Conservation (phyloP, 2,888 invertebrate genomes). For the Diogma glabrata region DNA sequence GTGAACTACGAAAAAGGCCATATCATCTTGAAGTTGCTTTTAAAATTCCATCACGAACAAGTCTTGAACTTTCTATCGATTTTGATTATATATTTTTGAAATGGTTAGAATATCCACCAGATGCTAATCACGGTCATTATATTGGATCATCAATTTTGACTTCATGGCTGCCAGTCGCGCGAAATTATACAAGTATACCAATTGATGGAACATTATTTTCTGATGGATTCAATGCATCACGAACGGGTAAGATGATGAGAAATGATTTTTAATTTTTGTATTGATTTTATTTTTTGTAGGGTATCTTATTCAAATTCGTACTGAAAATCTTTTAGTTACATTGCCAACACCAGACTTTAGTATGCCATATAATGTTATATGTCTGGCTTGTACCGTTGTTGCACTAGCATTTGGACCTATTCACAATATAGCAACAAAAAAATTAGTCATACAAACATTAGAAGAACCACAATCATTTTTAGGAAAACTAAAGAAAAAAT, state of each 20-base stretch:
- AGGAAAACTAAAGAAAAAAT: no score
- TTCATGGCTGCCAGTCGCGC: conserved; percentile 61
- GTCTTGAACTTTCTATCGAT: conserved; percentile 71
- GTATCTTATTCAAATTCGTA: conserved; percentile 66
- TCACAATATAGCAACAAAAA: conserved; percentile 86
- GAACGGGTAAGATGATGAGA: no score
- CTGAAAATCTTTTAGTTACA: conserved; percentile 77
- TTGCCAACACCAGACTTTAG: conserved; percentile 98
- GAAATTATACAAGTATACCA: conserved; percentile 68
- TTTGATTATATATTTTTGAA: conserved; percentile 94
- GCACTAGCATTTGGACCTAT: conserved; percentile 92
- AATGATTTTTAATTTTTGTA: no score
- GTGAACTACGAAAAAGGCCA: conserved; percentile 68
- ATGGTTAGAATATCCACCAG: conserved; percentile 99
- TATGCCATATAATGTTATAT: conserved; percentile 99
- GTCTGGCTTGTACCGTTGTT: conserved; percentile 94
- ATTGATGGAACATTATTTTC: conserved; percentile 55
- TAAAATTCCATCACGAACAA: conserved; percentile 64
- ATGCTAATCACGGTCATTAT: conserved; percentile 98
- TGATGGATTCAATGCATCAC: conserved; percentile 53
- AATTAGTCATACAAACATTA: conserved; percentile 29
- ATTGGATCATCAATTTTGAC: conserved; percentile 80
- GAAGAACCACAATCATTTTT: no score
- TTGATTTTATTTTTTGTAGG: no score
- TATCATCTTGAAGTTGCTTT: conserved; percentile 81